A percentile compares a stretch with the other conserved stretches of the same genome.
Conservation (phyloP, 2,113 vertebrate species). For the Odobenus rosmarus region DNA sequence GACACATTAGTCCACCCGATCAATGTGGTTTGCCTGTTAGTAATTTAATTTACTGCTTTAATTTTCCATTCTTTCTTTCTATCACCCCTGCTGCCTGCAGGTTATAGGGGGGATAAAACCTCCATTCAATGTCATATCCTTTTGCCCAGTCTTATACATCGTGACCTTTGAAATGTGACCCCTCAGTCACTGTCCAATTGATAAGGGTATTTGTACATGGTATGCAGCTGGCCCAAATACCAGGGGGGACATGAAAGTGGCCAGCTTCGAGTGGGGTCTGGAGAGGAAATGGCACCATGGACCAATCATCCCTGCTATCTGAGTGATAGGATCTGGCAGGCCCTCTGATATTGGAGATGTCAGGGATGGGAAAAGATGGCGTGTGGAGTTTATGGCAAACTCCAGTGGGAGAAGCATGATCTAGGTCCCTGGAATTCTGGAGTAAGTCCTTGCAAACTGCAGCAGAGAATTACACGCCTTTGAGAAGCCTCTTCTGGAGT, state of each 20-base stretch:
- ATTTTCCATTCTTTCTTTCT: neutral
- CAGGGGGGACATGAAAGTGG: neutral
- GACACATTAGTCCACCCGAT: neutral
- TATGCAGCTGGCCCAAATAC: neutral
- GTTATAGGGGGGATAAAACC: neutral
- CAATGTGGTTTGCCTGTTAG: neutral
- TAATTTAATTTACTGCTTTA: neutral
- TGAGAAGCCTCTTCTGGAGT: neutral
- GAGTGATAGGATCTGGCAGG: neutral
- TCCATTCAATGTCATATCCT: neutral
- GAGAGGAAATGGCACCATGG: neutral
- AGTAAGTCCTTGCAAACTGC: neutral
- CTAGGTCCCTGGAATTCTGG: neutral
- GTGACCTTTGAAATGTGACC: neutral
- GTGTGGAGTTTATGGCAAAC: neutral
- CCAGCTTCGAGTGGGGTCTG: neutral
- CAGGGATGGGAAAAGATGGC: neutral
- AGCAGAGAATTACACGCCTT: neutral
- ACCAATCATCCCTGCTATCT: neutral
- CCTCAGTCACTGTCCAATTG: neutral
- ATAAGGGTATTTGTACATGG: neutral
- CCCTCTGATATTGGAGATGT: neutral
- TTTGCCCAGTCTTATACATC: neutral
- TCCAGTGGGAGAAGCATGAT: neutral
- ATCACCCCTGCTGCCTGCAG: neutral